These are phyloP conservation scores for Stegana nigrithorax DNA, from an alignment of 2,888 invertebrate genomes.

Conservation along the genomic window DNA sequence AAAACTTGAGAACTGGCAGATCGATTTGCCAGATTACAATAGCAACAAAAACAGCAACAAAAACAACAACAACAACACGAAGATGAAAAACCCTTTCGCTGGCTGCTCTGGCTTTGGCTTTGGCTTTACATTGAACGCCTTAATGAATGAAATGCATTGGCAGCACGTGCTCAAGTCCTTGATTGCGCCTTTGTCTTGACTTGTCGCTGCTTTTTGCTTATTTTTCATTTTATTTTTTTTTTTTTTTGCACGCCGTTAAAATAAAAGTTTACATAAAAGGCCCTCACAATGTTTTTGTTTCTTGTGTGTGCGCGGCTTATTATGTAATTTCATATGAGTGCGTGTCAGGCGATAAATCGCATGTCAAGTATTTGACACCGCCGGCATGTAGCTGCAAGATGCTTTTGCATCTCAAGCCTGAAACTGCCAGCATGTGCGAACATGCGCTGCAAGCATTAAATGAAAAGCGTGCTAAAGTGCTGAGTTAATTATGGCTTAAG, in stretches of 20 bases:
- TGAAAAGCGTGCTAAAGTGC: constrained; percentile 41
- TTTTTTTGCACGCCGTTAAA: neutral
- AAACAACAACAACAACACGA: too few species aligned
- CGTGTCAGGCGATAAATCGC: constrained; percentile 28
- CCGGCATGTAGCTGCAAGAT: neutral
- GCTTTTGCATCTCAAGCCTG: neutral
- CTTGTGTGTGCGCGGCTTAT: too few species aligned
- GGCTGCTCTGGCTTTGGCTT: neutral
- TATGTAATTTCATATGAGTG: constrained; percentile 16
- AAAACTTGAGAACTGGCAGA: constrained; percentile 3
- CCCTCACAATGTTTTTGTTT: too few species aligned
- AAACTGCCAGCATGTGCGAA: neutral
- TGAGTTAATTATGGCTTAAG: constrained; percentile 37
- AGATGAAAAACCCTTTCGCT: constrained; percentile 3
- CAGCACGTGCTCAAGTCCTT: constrained; percentile 55
- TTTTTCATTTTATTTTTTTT: constrained; percentile 11
- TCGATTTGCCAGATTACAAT: constrained; percentile 6
- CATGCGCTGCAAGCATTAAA: neutral
- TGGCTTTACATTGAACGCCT: constrained; percentile 1
- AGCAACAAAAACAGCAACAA: neutral
- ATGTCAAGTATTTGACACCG: constrained; percentile 30
- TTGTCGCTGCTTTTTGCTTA: neutral
- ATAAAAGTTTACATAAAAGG: too few species aligned
- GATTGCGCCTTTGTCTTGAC: constrained; percentile 32
- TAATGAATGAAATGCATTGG: constrained; percentile 11